A percentile compares a stretch with the other conserved stretches of the same genome.
Conservation (phyloP, 2,113 vertebrate genomes). For the Heterocephalus glaber region DNA sequence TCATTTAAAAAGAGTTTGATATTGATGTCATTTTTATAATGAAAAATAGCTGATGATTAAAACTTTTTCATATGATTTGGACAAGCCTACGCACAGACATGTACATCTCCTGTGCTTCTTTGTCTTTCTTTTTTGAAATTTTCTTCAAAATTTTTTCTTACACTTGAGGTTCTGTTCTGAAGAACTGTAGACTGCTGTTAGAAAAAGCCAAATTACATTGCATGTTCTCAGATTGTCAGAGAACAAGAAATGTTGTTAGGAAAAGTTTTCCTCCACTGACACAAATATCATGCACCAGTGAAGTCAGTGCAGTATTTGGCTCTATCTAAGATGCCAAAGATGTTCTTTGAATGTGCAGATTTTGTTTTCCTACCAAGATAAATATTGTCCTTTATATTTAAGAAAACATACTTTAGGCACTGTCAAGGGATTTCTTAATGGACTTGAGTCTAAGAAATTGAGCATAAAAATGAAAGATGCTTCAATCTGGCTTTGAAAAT, state of each 20-base stretch:
- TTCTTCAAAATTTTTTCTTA: constrained; percentile 48
- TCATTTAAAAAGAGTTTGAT: constrained; percentile 49
- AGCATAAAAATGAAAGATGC: constrained; percentile 17
- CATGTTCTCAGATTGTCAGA: constrained; percentile 67
- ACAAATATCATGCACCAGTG: constrained; percentile 51
- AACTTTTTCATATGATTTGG: not conserved
- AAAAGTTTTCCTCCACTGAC: constrained; percentile 57
- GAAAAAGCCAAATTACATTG: constrained; percentile 62
- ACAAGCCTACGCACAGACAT: not conserved
- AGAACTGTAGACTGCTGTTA: constrained; percentile 15
- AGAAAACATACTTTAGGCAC: not conserved
- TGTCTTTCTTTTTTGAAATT: not conserved
- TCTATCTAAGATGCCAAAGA: constrained; percentile 45
- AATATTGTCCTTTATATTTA: constrained; percentile 44
- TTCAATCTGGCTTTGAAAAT: constrained; percentile 47
- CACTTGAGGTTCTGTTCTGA: not conserved
- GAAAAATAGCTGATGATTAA: not conserved
- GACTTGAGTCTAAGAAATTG: constrained; percentile 19
- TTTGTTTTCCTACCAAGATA: constrained; percentile 59
- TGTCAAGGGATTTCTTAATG: constrained; percentile 37
- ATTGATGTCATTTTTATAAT: constrained; percentile 57
- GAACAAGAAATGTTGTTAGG: constrained; percentile 54
- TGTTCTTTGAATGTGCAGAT: constrained; percentile 37
- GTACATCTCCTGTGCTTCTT: not conserved
- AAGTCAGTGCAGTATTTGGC: not conserved